Conservation (phyloP, 53 echinoderm and acorn worm species). For the Echinarachnius parma region DNA sequence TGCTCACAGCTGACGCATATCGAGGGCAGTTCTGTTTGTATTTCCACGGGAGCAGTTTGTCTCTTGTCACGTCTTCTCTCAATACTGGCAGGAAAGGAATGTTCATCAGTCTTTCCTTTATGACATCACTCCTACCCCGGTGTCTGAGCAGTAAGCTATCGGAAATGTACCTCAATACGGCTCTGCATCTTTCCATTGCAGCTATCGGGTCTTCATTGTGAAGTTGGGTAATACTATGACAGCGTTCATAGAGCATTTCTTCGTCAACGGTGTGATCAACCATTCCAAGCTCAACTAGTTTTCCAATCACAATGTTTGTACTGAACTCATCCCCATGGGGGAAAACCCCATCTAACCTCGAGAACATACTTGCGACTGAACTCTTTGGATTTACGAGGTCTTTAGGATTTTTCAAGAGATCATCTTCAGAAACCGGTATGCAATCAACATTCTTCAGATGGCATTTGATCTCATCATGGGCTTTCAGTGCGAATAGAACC, state of each 20-base stretch:
- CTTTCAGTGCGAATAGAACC: constrained; percentile 33
- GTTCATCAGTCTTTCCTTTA: not conserved
- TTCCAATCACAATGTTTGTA: not conserved
- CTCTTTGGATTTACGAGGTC: constrained; percentile 42
- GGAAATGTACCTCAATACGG: constrained; percentile 7
- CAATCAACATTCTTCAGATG: constrained; percentile 28
- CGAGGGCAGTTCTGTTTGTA: not conserved
- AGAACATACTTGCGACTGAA: constrained; percentile 11
- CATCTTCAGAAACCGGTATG: constrained; percentile 16
- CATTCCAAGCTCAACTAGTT: constrained; percentile 10
- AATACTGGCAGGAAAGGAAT: constrained; percentile 15
- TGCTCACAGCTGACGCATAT: constrained; percentile 4
- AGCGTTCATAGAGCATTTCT: constrained; percentile 1
- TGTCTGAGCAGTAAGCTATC: not conserved
- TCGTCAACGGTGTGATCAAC: not conserved
- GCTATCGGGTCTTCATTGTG: not conserved
- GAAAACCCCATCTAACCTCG: constrained; percentile 13
- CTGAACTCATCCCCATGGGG: constrained; percentile 16
- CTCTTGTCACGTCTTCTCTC: not conserved
- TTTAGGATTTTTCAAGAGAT: constrained; percentile 12
- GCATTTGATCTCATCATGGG: not conserved
- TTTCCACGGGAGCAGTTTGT: not conserved
- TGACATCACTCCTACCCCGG: not conserved
- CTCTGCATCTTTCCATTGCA: constrained; percentile 5
- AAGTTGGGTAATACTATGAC: not conserved